Evolutionary conservation across 2,113 vertebrate genomes (phyloP), one percentile per base, ranked within the genome.

Genomic region (Hipposideros armiger): DNA sequence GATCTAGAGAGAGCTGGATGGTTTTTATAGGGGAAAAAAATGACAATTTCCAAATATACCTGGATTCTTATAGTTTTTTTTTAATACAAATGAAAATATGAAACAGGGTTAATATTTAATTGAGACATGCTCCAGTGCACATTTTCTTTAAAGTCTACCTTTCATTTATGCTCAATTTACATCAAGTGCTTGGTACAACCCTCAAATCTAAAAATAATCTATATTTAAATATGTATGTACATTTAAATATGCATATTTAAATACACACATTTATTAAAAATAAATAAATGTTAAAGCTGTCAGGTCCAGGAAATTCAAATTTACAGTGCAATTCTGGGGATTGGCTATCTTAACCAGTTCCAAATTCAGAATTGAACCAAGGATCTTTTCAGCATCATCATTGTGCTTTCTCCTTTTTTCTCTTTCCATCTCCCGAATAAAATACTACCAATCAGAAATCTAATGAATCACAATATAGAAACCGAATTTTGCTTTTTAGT

Each of bases 251-350:
- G 24, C 67, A 62, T 28, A 58, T 60, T 94, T 80, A 78, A 93
- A 80, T 54, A 76, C 24, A 72, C 32, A 36, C 36, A 36, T 36
- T 36, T 36, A 36, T 36, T 36, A 36, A 36, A 36, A 36, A 36
- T 36, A 36, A 36, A 36, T 36, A 36, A 54, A 76, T 42, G 84
- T 96, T 94, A 95, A 90, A 85, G 42, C 40, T 97, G 56, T 88
- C 67, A 56, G 64, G 87, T 91, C 67, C 36, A 87, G 67, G 67
- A 92, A 96, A 97, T 90, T 85, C 58, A 94, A 78, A 85, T 92
- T 58, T 64, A 81, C 96, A 94, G 54, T 94, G 45, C 67, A 67
- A 1, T 90, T 96, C 66, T 90, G 7, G 81, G 69, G 69, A 15
- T 69, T 70, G 78, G 54, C 67, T 94, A 81, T 97, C 90, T 92